Percentiles rank a stretch among this genome's conserved stretches.
These are phyloP conservation scores for Streptopelia turtur DNA, from an alignment of 2,797 vertebrate genomes.

Conservation along the genomic window DNA sequence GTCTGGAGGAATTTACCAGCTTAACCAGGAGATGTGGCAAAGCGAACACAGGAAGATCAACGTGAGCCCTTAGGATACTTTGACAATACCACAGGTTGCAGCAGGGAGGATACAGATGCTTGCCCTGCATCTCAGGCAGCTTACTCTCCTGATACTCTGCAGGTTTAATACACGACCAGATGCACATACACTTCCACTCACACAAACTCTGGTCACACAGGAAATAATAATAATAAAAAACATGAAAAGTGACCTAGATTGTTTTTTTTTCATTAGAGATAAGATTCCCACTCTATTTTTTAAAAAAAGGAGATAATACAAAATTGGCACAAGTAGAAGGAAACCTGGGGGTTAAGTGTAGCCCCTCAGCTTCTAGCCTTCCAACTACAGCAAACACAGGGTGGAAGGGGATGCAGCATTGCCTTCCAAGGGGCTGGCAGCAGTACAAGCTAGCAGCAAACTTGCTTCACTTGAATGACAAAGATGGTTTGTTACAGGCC, in stretches of 20 bases:
- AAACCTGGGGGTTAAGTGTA: neutral
- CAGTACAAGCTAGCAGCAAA: neutral
- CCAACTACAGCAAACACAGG: constrained; percentile 34
- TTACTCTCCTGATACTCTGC: constrained; percentile 43
- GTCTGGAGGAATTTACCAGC: constrained; percentile 51
- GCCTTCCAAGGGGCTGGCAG: constrained; percentile 25
- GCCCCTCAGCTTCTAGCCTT: constrained; percentile 41
- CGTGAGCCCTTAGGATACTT: constrained; percentile 69
- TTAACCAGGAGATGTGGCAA: constrained; percentile 53
- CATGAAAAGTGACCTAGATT: constrained; percentile 13
- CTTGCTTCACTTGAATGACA: constrained; percentile 21
- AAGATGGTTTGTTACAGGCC: neutral
- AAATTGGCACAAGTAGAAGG: constrained; percentile 74
- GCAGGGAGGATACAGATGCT: constrained; percentile 49
- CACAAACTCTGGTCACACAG: constrained; percentile 43
- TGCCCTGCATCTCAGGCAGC: constrained; percentile 21
- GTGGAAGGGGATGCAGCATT: constrained; percentile 29
- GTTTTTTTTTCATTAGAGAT: neutral
- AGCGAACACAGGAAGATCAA: constrained; percentile 55
- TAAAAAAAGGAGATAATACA: constrained; percentile 56
- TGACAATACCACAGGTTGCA: constrained; percentile 58
- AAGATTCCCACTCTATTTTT: constrained; percentile 26
- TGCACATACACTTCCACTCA: constrained; percentile 55
- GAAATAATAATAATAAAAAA: constrained; percentile 40
- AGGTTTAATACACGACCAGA: constrained; percentile 40